Conservation (phyloP, 2,888 invertebrate species). For the Pemphredon lugubris region DNA sequence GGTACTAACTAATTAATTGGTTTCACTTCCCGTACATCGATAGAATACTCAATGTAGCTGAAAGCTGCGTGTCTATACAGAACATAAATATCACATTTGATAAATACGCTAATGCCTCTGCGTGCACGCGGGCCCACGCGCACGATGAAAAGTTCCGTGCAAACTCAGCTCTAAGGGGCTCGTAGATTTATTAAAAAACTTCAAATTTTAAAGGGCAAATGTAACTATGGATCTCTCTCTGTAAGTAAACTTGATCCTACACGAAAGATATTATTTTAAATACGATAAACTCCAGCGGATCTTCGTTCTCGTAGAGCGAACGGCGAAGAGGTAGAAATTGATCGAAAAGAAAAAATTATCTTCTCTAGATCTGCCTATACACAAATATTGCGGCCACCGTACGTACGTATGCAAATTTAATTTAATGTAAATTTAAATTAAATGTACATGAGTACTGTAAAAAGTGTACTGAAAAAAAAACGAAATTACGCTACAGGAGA, state of each 20-base stretch:
- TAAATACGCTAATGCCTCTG: slow-evolving; percentile 62
- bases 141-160: slow-evolving; percentile 23
- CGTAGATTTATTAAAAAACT: slow-evolving; percentile 4
- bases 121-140: slow-evolving; percentile 3
- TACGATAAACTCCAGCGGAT: neutral
- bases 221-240: no score
- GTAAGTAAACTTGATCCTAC: slow-evolving; percentile 1
- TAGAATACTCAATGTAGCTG: slow-evolving; percentile 28
- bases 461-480: no score
- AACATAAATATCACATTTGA: slow-evolving; percentile 77
- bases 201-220: no score
- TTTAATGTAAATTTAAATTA: neutral
- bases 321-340: slow-evolving; percentile 1
- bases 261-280: neutral
- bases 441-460: no score
- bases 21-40: slow-evolving; percentile 23
- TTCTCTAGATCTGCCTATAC: slow-evolving; percentile 10
- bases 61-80: slow-evolving; percentile 31
- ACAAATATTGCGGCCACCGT: slow-evolving; percentile 29
- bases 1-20: slow-evolving; percentile 24
- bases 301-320: neutral
- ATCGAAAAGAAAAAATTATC: neutral
- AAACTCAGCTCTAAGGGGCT: slow-evolving; percentile 27
- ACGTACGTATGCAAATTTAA: slow-evolving; percentile 7
- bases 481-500: slow-evolving; percentile 26